Evolutionary conservation across 2,113 vertebrate species (phyloP).

Genomic region (Coregonus clupeaformis): DNA sequence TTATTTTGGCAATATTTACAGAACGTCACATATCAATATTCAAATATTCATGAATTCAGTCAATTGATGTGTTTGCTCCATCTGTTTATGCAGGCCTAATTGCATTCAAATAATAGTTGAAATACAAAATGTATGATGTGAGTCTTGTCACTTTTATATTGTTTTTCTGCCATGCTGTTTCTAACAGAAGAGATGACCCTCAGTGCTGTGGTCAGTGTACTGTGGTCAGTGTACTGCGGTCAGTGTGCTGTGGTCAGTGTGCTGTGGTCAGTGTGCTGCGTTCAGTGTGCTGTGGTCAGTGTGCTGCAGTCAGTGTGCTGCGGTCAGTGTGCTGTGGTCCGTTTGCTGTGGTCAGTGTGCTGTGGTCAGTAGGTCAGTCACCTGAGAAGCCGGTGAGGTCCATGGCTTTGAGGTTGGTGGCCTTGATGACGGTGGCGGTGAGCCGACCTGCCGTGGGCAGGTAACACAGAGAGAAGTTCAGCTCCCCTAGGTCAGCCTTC

Average conservation of each 20-base stretch:
- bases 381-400: constrained; percentile 93
- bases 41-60: neutral
- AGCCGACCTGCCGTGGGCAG: constrained; percentile 91
- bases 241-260: too few species aligned
- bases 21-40: neutral
- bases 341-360: constrained; percentile 22
- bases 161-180: too few species aligned
- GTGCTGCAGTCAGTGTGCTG: neutral
- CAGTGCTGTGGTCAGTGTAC: too few species aligned
- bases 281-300: too few species aligned
- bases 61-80: neutral
- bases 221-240: neutral
- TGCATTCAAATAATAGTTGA: neutral
- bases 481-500: constrained; percentile 92
- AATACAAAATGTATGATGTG: too few species aligned
- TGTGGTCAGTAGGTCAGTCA: constrained; percentile 32
- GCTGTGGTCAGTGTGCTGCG: too few species aligned
- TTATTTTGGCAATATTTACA: neutral
- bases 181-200: too few species aligned
- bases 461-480: constrained; percentile 95
- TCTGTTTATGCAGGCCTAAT: neutral
- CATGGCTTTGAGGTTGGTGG: constrained; percentile 94
- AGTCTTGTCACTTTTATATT: too few species aligned
- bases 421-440: constrained; percentile 90
- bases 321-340: neutral